phyloP scores from a whole-genome alignment of 2,113 vertebrate genomes.

The Panthera tigris region DNA sequence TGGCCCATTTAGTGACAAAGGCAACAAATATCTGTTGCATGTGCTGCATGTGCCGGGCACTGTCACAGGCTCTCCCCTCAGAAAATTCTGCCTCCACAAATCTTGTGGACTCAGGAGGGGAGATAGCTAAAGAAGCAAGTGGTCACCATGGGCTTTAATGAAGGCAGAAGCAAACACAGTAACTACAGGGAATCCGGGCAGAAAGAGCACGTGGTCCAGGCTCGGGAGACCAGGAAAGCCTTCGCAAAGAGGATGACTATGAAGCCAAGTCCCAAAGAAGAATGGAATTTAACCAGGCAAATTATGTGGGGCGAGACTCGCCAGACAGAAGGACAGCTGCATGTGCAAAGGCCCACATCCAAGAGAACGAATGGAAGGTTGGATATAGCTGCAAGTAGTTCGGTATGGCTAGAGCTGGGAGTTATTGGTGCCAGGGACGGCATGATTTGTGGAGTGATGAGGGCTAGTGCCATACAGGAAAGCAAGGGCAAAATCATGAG shows the following conservation, averaged over 20 bases:
- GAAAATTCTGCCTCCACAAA: background rate
- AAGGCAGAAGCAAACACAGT: background rate
- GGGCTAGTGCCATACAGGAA: background rate
- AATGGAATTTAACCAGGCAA: background rate
- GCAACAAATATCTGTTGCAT: background rate
- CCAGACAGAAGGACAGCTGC: background rate
- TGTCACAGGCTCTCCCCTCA: background rate
- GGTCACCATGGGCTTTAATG: background rate
- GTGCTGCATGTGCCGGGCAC: background rate
- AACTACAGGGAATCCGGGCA: background rate
- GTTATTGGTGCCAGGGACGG: background rate
- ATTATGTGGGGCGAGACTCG: background rate
- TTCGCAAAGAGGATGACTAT: background rate
- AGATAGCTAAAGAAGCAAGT: slow-evolving; percentile 14
- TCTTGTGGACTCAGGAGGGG: background rate
- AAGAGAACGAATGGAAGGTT: background rate
- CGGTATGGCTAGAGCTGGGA: background rate
- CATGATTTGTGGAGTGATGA: background rate
- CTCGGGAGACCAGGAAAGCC: background rate
- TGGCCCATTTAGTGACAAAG: background rate
- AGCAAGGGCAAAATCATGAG: background rate
- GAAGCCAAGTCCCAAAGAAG: background rate
- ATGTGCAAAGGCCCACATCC: background rate
- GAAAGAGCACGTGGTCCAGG: background rate
- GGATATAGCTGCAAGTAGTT: background rate